Evolutionary conservation across 2,888 invertebrate genomes (phyloP).

Genomic region (Drosophila aldrichi): DNA sequence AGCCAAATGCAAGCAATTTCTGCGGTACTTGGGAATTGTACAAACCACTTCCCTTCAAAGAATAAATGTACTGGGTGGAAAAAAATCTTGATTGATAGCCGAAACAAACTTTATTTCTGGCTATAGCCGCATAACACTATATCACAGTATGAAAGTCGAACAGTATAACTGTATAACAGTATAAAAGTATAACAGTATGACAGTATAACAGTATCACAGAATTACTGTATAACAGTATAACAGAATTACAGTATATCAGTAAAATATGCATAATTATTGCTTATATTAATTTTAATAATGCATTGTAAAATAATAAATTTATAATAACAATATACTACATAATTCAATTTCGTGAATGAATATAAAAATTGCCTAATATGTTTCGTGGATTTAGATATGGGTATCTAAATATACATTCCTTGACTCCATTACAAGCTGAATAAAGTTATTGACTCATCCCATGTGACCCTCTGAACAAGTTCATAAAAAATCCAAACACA

Average conservation of each 20-base stretch:
- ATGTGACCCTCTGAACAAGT: slow-evolving; percentile 24
- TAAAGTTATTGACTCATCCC: slow-evolving; percentile 35
- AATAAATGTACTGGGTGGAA: too few species aligned
- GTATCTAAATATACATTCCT: not conserved
- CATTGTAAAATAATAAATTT: too few species aligned
- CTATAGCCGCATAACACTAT: not conserved
- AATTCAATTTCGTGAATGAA: too few species aligned
- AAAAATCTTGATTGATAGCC: not conserved
- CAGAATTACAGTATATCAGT: not conserved
- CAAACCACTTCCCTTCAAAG: not conserved
- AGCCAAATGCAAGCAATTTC: slow-evolving; percentile 4
- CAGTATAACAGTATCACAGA: not conserved
- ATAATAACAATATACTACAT: too few species aligned
- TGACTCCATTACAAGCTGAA: slow-evolving; percentile 13
- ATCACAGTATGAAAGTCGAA: not conserved
- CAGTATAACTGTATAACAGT: not conserved
- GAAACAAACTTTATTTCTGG: not conserved
- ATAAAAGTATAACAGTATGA: not conserved
- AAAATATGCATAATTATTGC: too few species aligned
- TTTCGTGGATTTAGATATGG: too few species aligned
- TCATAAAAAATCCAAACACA: slow-evolving; percentile 38
- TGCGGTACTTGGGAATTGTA: not conserved
- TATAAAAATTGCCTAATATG: too few species aligned
- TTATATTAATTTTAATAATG: too few species aligned
- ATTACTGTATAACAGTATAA: not conserved